phyloP scores from a whole-genome alignment of 2,113 vertebrate species.

The Cyanoderma ruficeps region DNA sequence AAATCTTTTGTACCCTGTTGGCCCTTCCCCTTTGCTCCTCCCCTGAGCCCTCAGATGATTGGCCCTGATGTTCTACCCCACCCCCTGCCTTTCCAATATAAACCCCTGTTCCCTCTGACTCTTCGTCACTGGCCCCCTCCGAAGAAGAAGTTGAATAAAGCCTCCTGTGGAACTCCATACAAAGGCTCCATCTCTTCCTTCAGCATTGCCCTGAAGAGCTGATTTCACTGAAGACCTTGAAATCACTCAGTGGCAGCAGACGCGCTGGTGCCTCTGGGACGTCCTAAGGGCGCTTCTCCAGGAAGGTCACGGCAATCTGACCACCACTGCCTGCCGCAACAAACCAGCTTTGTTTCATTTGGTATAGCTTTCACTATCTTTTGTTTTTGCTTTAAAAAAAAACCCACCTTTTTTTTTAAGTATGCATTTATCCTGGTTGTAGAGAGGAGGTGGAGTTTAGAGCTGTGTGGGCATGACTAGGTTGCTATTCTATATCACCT shows the following conservation, averaged over 20 bases:
- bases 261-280: too few species aligned
- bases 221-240: too few species aligned
- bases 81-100: not conserved
- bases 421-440: not conserved
- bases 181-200: not conserved
- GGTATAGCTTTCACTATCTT: not conserved
- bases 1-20: not conserved
- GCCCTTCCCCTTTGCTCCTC: not conserved
- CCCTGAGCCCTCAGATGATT: not conserved
- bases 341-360: conserved; percentile 62
- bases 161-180: not conserved
- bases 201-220: too few species aligned
- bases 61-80: not conserved
- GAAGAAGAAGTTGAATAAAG: not conserved
- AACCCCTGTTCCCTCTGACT: not conserved
- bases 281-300: too few species aligned
- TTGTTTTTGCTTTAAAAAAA: not conserved
- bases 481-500: not conserved
- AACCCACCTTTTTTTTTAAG: not conserved
- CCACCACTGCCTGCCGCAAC: too few species aligned
- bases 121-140: not conserved
- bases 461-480: not conserved
- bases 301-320: too few species aligned
- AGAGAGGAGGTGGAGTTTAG: not conserved
- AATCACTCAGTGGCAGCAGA: too few species aligned